Conservation (phyloP, 30 jellyfish, hydroid and myxozoan genomes). For the Sanderia malayensis region DNA sequence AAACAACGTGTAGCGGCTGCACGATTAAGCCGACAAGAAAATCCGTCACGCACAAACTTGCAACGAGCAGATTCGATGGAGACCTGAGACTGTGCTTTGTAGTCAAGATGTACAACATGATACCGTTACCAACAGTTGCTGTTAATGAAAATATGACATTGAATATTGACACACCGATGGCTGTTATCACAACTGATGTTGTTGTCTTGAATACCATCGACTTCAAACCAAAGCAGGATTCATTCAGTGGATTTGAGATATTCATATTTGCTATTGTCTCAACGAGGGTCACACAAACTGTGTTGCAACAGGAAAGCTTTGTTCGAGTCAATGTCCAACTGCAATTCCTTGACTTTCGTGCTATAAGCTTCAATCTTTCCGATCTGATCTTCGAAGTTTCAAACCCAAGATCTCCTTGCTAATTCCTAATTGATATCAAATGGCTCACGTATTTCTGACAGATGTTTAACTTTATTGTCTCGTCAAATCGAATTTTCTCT, state of each 20-base stretch:
- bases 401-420: too few relatives aligned
- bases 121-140: conserved; percentile 28
- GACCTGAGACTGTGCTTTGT: conserved; percentile 19
- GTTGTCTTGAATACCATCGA: conserved; percentile 16
- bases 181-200: conserved; percentile 39
- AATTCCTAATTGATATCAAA: too few relatives aligned
- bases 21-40: conserved; percentile 45
- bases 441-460: too few relatives aligned
- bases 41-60: conserved; percentile 44
- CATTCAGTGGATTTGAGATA: not conserved
- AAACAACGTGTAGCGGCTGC: conserved; percentile 30
- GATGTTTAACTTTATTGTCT: too few relatives aligned
- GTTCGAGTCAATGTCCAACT: too few relatives aligned
- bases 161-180: conserved; percentile 44
- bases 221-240: conserved; percentile 42
- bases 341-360: too few relatives aligned
- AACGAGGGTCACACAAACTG: too few relatives aligned
- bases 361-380: too few relatives aligned
- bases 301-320: too few relatives aligned
- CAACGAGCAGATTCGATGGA: conserved; percentile 37
- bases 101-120: conserved; percentile 27
- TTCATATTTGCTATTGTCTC: conserved; percentile 1
- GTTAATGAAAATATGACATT: conserved; percentile 25
- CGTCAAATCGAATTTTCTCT: too few relatives aligned
- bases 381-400: too few relatives aligned